phyloP scores from a whole-genome alignment of 2,888 invertebrate species.

The Acheta domesticus region DNA sequence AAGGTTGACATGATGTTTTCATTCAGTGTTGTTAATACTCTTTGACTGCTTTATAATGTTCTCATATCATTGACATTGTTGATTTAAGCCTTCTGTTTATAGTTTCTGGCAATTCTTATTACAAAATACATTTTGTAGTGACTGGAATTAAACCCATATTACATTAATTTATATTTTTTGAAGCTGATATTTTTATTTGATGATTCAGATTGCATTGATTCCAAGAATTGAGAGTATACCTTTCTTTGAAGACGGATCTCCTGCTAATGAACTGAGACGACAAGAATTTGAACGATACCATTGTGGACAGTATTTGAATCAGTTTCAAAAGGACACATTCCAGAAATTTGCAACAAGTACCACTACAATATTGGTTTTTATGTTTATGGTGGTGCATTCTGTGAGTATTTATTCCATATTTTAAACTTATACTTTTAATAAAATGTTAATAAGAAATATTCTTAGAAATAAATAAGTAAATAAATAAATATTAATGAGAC shows the following conservation, averaged over 20 bases:
- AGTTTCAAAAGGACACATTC: conserved; percentile 59
- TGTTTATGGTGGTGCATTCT: conserved; percentile 77
- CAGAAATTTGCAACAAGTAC: conserved; percentile 77
- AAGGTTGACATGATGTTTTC: no score
- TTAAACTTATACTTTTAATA: neutral
- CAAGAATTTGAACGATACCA: conserved; percentile 75
- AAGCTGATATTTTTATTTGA: neutral
- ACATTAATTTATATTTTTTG: no score
- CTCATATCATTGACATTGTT: no score
- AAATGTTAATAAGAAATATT: no score
- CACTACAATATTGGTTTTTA: conserved; percentile 82
- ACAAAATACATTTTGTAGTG: no score
- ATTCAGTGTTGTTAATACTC: no score
- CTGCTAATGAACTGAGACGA: conserved; percentile 57
- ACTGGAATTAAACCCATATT: no score
- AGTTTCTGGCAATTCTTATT: no score
- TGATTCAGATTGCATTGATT: conserved; percentile 67
- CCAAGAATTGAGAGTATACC: conserved; percentile 76
- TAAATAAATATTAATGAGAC: no score
- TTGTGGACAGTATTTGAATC: conserved; percentile 76
- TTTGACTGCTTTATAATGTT: no score
- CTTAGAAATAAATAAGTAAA: no score
- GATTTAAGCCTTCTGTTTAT: no score
- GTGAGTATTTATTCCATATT: conserved; percentile 49
- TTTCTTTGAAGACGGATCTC: conserved; percentile 67